phyloP scores from a whole-genome alignment of 2,797 vertebrate species.

The Cyprinodon diabolis region DNA sequence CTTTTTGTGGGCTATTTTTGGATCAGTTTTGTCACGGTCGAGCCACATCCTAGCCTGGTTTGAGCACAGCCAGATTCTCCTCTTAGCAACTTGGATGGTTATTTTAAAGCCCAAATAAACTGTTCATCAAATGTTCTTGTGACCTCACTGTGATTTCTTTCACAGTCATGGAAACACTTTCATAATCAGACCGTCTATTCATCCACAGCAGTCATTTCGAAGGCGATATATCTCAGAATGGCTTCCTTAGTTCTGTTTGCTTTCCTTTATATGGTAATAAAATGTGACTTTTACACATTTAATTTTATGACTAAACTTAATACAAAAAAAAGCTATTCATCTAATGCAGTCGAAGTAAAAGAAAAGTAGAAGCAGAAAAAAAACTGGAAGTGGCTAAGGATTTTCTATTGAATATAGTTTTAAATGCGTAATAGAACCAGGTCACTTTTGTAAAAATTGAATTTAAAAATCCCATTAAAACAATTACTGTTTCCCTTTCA shows the following conservation, averaged over 20 bases:
- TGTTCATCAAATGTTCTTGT: background rate
- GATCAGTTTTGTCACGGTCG: background rate
- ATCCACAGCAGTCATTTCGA: no score
- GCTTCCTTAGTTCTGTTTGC: background rate
- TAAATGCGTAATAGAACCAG: no score
- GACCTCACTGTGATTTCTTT: background rate
- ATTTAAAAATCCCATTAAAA: no score
- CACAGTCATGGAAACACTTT: background rate
- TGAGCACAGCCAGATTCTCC: background rate
- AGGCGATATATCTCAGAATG: no score
- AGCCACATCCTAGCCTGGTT: background rate
- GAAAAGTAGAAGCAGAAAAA: no score
- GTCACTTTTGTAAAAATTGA: no score
- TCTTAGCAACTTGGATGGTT: background rate
- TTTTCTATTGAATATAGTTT: no score
- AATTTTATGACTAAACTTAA: background rate
- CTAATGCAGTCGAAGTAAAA: no score
- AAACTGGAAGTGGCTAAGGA: no score
- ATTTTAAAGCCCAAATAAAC: conserved; percentile 3
- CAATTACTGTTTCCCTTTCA: no score
- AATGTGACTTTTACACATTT: background rate
- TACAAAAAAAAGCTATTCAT: no score
- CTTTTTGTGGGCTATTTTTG: background rate
- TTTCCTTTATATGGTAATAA: background rate
- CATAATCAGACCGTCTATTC: background rate